Percentiles rank a stretch among this genome's conserved stretches.
These are phyloP conservation scores for Apodemia duryi DNA, from an alignment of 2,888 invertebrate genomes.

Conservation along the genomic window DNA sequence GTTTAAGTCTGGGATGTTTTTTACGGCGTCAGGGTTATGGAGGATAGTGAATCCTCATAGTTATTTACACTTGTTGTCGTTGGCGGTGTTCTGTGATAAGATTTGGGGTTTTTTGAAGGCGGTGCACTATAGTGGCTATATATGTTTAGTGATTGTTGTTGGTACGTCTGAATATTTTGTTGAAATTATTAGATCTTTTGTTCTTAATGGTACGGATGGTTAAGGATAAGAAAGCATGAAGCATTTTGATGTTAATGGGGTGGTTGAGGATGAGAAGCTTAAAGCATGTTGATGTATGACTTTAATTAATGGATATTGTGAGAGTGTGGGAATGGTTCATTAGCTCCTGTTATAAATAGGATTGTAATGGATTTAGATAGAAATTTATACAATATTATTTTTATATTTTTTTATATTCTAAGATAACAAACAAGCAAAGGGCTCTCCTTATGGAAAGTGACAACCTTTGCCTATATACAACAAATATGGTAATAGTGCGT, in stretches of 20 bases:
- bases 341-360: neutral
- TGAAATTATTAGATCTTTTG: slow-evolving; percentile 46
- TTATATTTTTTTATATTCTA: too few relatives aligned
- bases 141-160: slow-evolving; percentile 82
- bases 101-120: slow-evolving; percentile 86
- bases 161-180: slow-evolving; percentile 85
- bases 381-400: too few relatives aligned
- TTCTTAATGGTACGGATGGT: slow-evolving; percentile 29
- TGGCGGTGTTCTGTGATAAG: slow-evolving; percentile 90
- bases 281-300: neutral
- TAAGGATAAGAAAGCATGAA: neutral
- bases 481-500: too few relatives aligned
- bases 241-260: slow-evolving; percentile 36
- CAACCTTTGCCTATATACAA: too few relatives aligned
- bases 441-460: too few relatives aligned
- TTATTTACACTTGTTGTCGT: slow-evolving; percentile 84
- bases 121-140: slow-evolving; percentile 85
- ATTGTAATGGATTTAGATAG: neutral
- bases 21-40: slow-evolving; percentile 86
- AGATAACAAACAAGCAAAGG: too few relatives aligned
- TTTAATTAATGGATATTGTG: neutral
- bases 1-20: slow-evolving; percentile 86
- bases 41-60: slow-evolving; percentile 89
- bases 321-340: neutral
- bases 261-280: neutral